These are phyloP conservation scores for Cotesia typhae DNA, from an alignment of 1,140 invertebrate species.

Conservation along the genomic window DNA sequence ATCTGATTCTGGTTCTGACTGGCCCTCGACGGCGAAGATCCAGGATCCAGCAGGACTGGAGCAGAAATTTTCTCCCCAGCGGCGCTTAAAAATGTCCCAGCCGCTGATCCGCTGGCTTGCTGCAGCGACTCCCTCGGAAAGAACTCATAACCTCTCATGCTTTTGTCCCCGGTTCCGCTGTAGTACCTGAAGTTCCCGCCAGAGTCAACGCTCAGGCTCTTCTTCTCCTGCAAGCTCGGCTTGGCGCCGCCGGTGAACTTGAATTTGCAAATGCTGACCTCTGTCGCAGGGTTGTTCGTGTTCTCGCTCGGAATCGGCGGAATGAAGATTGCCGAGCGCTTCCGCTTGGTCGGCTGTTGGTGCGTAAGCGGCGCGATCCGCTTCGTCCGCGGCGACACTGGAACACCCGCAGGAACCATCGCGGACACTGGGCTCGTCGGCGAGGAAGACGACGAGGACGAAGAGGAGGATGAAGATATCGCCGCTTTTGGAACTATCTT, in stretches of 20 bases:
- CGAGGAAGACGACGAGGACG: conserved; percentile 35
- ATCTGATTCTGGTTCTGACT: conserved; percentile 40
- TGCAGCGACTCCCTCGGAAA: conserved; percentile 76
- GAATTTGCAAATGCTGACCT: conserved; percentile 91
- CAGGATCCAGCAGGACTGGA: conserved; percentile 33
- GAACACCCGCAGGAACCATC: conserved; percentile 46
- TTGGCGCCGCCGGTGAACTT: conserved; percentile 91
- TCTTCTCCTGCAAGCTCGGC: conserved; percentile 87
- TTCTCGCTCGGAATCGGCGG: conserved; percentile 78
- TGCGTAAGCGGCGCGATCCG: conserved; percentile 48
- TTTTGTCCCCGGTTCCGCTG: conserved; percentile 78
- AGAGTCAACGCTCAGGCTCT: conserved; percentile 87
- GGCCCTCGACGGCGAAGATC: too few relatives aligned
- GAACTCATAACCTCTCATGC: conserved; percentile 80
- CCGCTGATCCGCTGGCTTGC: conserved; percentile 64
- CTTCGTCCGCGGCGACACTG: conserved; percentile 54
- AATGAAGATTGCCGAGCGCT: conserved; percentile 83
- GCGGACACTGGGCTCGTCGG: background rate
- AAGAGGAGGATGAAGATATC: too few relatives aligned
- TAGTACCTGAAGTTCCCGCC: conserved; percentile 87
- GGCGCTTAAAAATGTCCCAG: conserved; percentile 66
- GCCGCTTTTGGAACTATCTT: conserved; percentile 55
- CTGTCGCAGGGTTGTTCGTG: conserved; percentile 78
- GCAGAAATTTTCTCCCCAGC: conserved; percentile 67
- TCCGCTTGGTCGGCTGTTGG: conserved; percentile 72